These are phyloP conservation scores for Meiosimyza platycephala DNA, from an alignment of 2,888 invertebrate species.

Conservation along the genomic window DNA sequence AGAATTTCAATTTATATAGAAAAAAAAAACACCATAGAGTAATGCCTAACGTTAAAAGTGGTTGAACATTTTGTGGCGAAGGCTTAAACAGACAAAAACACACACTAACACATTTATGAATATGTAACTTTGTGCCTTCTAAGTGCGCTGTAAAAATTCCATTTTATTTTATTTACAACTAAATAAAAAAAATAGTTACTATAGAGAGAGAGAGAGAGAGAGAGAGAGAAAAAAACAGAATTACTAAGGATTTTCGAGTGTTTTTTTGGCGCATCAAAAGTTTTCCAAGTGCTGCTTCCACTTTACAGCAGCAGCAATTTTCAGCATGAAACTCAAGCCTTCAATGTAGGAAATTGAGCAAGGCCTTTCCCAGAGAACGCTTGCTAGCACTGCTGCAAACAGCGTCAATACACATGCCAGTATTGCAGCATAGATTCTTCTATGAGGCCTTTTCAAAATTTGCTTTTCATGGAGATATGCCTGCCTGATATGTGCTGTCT, in stretches of 20 bases:
- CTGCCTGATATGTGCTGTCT: too few relatives aligned
- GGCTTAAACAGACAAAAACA: background rate
- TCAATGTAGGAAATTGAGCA: too few relatives aligned
- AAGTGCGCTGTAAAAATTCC: constrained; percentile 9
- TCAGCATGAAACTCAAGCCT: background rate
- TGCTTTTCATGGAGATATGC: too few relatives aligned
- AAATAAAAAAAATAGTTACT: background rate
- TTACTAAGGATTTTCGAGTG: constrained; percentile 33
- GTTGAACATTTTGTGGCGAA: too few relatives aligned
- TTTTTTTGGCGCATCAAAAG: constrained; percentile 38
- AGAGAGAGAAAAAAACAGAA: constrained; percentile 1
- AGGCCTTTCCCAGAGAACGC: too few relatives aligned
- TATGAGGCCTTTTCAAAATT: too few relatives aligned
- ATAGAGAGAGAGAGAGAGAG: background rate
- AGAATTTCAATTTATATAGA: too few relatives aligned
- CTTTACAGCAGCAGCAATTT: constrained; percentile 28
- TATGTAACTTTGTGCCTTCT: background rate
- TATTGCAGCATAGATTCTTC: too few relatives aligned
- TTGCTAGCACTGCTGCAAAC: too few relatives aligned
- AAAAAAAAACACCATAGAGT: too few relatives aligned
- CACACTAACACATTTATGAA: background rate
- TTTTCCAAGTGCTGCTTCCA: constrained; percentile 38
- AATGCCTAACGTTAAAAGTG: too few relatives aligned
- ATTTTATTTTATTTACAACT: constrained; percentile 14
- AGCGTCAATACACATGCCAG: too few relatives aligned